Base-by-base conservation (phyloP, 2,113 vertebrate genomes). In the Myodes glareolus region DNA sequence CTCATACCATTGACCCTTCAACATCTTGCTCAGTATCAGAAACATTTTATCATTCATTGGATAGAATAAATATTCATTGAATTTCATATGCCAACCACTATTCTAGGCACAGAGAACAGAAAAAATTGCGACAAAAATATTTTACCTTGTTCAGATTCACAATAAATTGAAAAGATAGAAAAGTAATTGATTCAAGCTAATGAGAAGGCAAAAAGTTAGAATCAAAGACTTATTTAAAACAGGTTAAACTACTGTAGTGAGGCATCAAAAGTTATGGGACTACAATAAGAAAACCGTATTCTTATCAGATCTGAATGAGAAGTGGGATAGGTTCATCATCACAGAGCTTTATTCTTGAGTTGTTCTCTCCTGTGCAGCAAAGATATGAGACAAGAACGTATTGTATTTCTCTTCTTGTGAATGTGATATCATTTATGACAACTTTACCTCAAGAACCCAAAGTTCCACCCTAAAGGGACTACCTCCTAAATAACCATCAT, bases 391-490 rank as follows among this genome's bases (percentile, higher is more conserved):
- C 14, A 67, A 0, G 16, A 11, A n/a, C 1, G 13, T 19, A 23
- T 67, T 9, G 12, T 23, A 5, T 67, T 33, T 21, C 1, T 12
- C 3, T 67, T 52, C 45, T 81, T 21, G 0, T 52, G 14, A n/a
- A 7, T n/a, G 3, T 42, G 25, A 1, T 16, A 14, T 9, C 29
- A 23, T 29, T 42, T 17, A 31, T 5, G 7, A 47, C 10, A 3
- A 1, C 16, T 65, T n/a, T 8, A 25, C 9, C 9, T n/a, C 80
- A 13, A 45, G 58, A 13, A 67, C 2, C 6, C 45, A 55, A 31
- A 17, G 13, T 0, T 0, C 13, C 58, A 13, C 55, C 29, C 14
- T 4, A n/a, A 65, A 72, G 70, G 23, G 0, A 7, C n/a, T 39
- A 47, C 10, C 0, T 84, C 14, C 25, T 9, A 45, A 45, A 3